These are phyloP conservation scores for Pseudochirops corinnae DNA, from an alignment of 2,797 vertebrate genomes.

Conservation along the genomic window DNA sequence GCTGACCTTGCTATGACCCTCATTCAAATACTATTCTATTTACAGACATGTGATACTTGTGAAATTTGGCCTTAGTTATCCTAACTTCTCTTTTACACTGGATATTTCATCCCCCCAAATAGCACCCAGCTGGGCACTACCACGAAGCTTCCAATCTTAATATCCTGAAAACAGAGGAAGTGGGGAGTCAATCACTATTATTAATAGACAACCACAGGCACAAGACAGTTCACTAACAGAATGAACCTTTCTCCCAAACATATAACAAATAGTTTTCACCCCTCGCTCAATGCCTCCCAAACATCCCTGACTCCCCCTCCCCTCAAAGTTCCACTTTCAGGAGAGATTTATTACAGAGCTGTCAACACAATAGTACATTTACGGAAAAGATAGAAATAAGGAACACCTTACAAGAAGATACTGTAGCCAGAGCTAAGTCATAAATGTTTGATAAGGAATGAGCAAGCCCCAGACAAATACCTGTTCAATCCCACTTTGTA, in stretches of 20 bases:
- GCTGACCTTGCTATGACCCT: slow-evolving; percentile 18
- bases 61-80: background rate
- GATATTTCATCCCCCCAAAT: background rate
- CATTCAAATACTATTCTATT: background rate
- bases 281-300: slow-evolving; percentile 36
- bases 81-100: background rate
- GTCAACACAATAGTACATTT: slow-evolving; percentile 82
- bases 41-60: background rate
- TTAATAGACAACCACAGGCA: slow-evolving; percentile 42
- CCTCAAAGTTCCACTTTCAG: slow-evolving; percentile 72
- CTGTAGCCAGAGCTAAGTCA: slow-evolving; percentile 87
- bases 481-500: slow-evolving; percentile 91
- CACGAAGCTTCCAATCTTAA: slow-evolving; percentile 19
- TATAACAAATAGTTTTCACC: background rate
- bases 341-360: slow-evolving; percentile 83
- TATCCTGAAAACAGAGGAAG: slow-evolving; percentile 27
- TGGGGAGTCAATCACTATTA: slow-evolving; percentile 56
- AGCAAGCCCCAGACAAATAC: slow-evolving; percentile 87
- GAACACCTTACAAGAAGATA: slow-evolving; percentile 85
- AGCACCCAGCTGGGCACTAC: background rate
- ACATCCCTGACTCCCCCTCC: background rate
- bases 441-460: slow-evolving; percentile 89
- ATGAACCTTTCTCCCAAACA: slow-evolving; percentile 44
- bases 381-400: slow-evolving; percentile 86
- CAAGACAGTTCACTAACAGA: slow-evolving; percentile 53